phyloP scores from a whole-genome alignment of 2,797 vertebrate genomes.

The Phataginus tricuspis region DNA sequence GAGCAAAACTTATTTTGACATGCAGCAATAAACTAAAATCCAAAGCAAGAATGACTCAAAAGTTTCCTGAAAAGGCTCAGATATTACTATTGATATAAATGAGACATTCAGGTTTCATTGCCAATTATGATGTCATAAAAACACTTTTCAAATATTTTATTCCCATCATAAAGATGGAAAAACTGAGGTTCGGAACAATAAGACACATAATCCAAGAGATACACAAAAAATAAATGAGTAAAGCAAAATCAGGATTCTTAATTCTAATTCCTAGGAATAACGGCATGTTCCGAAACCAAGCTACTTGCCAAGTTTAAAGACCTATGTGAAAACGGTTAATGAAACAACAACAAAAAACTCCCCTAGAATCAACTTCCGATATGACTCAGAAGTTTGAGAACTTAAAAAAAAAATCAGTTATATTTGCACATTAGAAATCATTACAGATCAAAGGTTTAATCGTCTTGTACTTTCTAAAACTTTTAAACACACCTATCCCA shows the following conservation, averaged over 20 bases:
- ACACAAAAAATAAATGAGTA: not conserved
- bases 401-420: not conserved
- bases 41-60: conserved; percentile 23
- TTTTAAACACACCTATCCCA: not conserved
- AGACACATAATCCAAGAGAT: not conserved
- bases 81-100: not conserved
- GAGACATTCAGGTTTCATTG: not conserved
- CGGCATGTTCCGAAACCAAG: not conserved
- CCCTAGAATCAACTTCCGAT: not conserved
- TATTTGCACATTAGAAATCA: not conserved
- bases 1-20: conserved; percentile 1
- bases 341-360: not conserved
- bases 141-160: not conserved
- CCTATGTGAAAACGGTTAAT: not conserved
- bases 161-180: conserved; percentile 11
- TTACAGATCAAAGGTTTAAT: not conserved
- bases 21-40: conserved; percentile 24
- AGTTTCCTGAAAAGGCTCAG: not conserved
- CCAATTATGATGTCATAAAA: conserved; percentile 4
- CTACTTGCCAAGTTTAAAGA: conserved; percentile 5
- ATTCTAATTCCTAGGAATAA: not conserved
- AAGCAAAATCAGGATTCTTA: not conserved
- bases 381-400: not conserved
- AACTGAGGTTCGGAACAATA: not conserved
- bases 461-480: not conserved